phyloP scores from a whole-genome alignment of 2,888 invertebrate genomes.

The Sturmia bella region DNA sequence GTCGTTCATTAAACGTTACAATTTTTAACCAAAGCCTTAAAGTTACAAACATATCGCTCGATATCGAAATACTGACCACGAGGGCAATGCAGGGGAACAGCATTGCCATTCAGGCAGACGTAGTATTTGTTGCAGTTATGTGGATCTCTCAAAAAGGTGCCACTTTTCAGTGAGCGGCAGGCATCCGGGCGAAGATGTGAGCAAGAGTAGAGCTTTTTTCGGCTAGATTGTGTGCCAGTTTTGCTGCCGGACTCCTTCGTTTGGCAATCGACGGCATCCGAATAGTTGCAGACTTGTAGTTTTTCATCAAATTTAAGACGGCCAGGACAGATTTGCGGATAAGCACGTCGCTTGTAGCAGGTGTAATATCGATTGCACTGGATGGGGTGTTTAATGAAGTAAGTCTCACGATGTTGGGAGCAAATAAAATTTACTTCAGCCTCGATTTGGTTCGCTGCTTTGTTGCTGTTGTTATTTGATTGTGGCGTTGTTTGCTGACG shows the following conservation, averaged over 20 bases:
- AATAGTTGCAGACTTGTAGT: slow-evolving; percentile 63
- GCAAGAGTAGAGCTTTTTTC: background rate
- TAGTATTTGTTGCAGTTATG: slow-evolving; percentile 65
- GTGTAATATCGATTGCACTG: slow-evolving; percentile 65
- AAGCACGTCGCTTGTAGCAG: slow-evolving; percentile 55
- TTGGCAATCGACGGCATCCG: slow-evolving; percentile 56
- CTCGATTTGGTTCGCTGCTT: background rate
- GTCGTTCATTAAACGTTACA: background rate
- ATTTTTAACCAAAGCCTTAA: slow-evolving; percentile 54
- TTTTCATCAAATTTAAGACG: slow-evolving; percentile 61
- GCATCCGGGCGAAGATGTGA: background rate
- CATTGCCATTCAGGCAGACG: slow-evolving; percentile 52
- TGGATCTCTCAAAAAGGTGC: slow-evolving; percentile 62
- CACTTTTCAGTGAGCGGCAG: slow-evolving; percentile 8
- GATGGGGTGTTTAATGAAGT: slow-evolving; percentile 57
- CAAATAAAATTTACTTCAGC: slow-evolving; percentile 30
- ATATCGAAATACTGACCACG: slow-evolving; percentile 63
- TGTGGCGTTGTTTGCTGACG: background rate
- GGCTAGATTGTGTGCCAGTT: background rate
- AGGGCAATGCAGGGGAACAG: slow-evolving; percentile 55
- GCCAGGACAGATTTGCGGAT: slow-evolving; percentile 56
- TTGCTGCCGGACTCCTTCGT: background rate
- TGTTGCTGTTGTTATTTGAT: background rate
- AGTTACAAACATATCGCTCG: slow-evolving; percentile 58
- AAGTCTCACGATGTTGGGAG: slow-evolving; percentile 33